Evolutionary conservation across 2,113 vertebrate genomes (phyloP).

Genomic region (Nyctereutes procyonoides): DNA sequence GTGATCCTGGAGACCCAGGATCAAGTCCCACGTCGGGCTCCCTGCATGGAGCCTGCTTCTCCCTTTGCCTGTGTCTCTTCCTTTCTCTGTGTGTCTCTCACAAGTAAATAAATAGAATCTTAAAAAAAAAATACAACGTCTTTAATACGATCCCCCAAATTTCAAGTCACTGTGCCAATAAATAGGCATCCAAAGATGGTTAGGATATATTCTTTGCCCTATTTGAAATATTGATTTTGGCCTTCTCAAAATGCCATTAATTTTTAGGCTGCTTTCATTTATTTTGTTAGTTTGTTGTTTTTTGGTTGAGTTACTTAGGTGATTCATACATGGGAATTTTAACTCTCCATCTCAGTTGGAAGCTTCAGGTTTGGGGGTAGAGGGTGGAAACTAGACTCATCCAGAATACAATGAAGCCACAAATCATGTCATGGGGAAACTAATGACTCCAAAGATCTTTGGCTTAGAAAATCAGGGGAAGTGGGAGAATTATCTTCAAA

Average conservation of each 20-base stretch:
- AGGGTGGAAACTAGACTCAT: neutral
- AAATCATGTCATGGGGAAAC: neutral
- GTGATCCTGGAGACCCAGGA: too few species aligned
- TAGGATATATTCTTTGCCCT: neutral
- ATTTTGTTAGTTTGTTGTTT: neutral
- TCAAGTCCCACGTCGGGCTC: too few species aligned
- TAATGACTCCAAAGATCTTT: neutral
- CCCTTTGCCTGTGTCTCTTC: too few species aligned
- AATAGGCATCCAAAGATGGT: neutral
- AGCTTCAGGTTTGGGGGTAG: neutral
- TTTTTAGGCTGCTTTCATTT: neutral
- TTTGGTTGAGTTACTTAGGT: neutral
- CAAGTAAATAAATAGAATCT: too few species aligned
- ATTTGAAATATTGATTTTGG: neutral
- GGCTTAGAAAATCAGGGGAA: neutral
- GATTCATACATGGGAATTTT: neutral
- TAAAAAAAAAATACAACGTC: neutral
- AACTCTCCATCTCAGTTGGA: neutral
- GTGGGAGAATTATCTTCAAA: neutral
- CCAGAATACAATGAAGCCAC: neutral
- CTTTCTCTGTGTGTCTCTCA: too few species aligned
- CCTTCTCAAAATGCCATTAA: neutral
- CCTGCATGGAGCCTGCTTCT: too few species aligned
- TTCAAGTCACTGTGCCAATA: conserved; percentile 34
- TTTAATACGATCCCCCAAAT: neutral